Percentiles rank a stretch among this genome's conserved stretches.
Conservation (phyloP, 2,113 vertebrate genomes). For the Rhea pennata region DNA sequence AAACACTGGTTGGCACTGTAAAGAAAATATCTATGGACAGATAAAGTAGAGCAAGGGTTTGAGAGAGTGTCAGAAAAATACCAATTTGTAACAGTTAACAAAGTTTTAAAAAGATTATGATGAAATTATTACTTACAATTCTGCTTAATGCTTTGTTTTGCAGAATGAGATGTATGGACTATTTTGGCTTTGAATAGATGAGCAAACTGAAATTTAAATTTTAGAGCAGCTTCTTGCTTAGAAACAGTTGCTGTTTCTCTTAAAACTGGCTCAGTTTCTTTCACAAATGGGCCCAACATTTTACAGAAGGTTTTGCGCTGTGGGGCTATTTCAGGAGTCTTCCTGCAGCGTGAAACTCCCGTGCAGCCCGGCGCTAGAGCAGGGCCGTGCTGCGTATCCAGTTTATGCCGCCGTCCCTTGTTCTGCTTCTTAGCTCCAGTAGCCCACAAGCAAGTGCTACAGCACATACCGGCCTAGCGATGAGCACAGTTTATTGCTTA, state of each 20-base stretch:
- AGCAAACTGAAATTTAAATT: conserved; percentile 20
- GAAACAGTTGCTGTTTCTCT: not conserved
- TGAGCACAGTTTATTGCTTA: not conserved
- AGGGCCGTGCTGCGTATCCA: not conserved
- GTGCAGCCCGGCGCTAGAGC: not conserved
- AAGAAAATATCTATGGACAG: not conserved
- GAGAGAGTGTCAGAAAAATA: not conserved
- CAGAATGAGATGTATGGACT: not conserved
- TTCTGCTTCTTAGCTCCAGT: not conserved
- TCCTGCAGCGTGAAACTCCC: not conserved
- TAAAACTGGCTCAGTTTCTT: not conserved
- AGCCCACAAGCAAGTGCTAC: not conserved
- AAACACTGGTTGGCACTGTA: not conserved
- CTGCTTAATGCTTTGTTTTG: not conserved
- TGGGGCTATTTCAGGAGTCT: not conserved
- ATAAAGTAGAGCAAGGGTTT: not conserved
- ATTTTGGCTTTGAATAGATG: not conserved
- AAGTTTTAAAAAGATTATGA: not conserved
- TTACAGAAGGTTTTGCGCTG: not conserved
- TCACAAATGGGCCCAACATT: not conserved
- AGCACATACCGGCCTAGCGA: fast-evolving
- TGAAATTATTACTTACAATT: not conserved
- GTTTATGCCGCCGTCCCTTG: not conserved
- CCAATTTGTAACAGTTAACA: not conserved
- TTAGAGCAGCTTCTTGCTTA: conserved; percentile 1